Evolutionary conservation across 30 jellyfish, hydroid and myxozoan genomes (phyloP).

Genomic region (Aurelia coerulea): DNA sequence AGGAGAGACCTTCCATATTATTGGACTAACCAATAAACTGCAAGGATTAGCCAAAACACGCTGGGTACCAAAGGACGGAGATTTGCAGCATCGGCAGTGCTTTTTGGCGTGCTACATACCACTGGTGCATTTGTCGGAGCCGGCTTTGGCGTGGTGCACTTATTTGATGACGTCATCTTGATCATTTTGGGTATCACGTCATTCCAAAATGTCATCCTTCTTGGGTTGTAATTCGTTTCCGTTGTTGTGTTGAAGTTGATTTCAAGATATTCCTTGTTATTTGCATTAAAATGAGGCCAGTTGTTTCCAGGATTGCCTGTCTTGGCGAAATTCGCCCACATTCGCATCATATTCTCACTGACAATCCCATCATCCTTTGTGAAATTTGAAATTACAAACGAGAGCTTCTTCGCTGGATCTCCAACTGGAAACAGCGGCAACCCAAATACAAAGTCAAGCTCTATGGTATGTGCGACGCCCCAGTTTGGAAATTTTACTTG

Average conservation of each 20-base stretch:
- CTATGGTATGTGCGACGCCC: constrained; percentile 40
- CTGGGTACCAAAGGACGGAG: no score
- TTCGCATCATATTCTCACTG: constrained; percentile 28
- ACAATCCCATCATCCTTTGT: constrained; percentile 25
- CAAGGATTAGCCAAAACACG: no score
- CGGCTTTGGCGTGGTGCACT: no score
- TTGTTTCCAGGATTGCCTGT: constrained; percentile 35
- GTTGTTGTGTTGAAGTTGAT: constrained; percentile 6
- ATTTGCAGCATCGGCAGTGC: no score
- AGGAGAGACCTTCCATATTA: no score
- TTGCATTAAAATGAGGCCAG: constrained; percentile 6
- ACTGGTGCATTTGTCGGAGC: no score
- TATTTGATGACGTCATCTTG: background rate
- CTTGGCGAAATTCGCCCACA: constrained; percentile 62
- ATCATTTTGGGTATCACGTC: constrained; percentile 4
- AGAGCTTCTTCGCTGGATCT: background rate
- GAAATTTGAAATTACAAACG: background rate
- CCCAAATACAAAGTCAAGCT: constrained; percentile 36
- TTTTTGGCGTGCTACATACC: no score
- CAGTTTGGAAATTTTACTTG: background rate
- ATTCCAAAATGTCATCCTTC: constrained; percentile 51
- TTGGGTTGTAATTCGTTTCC: constrained; percentile 35
- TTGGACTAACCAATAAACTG: no score
- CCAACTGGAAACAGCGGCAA: background rate
- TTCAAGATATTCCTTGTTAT: constrained; percentile 1